A percentile compares a stretch with the other conserved stretches of the same genome.
phyloP scores from a whole-genome alignment of 2,113 vertebrate genomes.

The Bostrychus sinensis region DNA sequence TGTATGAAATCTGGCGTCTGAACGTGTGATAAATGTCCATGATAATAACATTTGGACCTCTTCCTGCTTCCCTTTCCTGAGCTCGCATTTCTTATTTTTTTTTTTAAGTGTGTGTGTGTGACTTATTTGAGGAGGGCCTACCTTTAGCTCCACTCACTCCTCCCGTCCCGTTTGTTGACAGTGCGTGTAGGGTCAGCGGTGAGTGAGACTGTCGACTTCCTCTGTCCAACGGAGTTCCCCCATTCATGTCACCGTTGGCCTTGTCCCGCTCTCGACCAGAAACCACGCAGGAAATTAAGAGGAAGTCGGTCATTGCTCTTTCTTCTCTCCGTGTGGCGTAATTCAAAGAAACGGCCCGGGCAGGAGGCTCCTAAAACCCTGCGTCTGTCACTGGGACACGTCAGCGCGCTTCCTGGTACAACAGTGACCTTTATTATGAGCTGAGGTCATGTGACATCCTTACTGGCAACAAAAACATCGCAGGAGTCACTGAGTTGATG shows the following conservation, averaged over 20 bases:
- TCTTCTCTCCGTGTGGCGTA: constrained; percentile 35
- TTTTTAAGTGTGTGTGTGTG: too few relatives aligned
- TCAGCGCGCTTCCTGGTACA: constrained; percentile 52
- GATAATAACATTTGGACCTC: constrained; percentile 3
- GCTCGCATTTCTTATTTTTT: constrained; percentile 2
- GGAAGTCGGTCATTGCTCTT: constrained; percentile 46
- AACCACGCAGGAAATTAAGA: too few relatives aligned
- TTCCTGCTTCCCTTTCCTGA: constrained; percentile 17
- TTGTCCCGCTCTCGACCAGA: constrained; percentile 58
- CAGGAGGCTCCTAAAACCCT: constrained; percentile 34
- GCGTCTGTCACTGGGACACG: constrained; percentile 36
- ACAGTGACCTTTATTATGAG: constrained; percentile 44
- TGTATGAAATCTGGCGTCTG: constrained; percentile 24
- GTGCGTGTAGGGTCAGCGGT: constrained; percentile 46
- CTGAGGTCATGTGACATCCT: constrained; percentile 40
- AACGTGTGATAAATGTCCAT: constrained; percentile 23
- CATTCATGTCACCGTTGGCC: constrained; percentile 62
- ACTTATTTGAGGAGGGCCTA: constrained; percentile 39
- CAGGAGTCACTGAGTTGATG: not conserved
- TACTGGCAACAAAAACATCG: constrained; percentile 24
- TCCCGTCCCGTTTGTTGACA: constrained; percentile 73
- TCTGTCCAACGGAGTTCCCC: constrained; percentile 70
- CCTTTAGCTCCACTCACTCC: constrained; percentile 31
- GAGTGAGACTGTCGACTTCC: constrained; percentile 72
- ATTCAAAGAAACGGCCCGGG: constrained; percentile 27